Evolutionary conservation across 2,113 vertebrate species (phyloP).

Genomic region (Phalacrocorax pelagicus): DNA sequence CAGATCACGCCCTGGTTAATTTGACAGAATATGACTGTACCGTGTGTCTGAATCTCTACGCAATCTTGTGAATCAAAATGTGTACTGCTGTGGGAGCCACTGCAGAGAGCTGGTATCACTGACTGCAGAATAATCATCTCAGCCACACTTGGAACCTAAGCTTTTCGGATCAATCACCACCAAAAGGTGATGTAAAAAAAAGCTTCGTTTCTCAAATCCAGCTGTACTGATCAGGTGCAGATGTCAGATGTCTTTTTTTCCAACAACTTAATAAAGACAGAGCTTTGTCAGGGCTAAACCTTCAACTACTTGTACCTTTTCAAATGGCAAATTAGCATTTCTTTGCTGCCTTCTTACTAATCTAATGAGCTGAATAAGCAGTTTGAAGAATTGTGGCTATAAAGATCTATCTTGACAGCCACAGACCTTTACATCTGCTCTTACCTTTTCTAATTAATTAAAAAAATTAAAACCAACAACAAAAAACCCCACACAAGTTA

Average conservation of each 20-base stretch:
- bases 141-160: background rate
- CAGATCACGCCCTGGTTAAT: background rate
- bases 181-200: background rate
- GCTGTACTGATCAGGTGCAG: background rate
- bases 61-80: background rate
- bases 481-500: background rate
- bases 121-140: background rate
- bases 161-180: accelerated
- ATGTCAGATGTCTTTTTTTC: background rate
- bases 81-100: background rate
- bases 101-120: background rate
- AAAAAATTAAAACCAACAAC: background rate
- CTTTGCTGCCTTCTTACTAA: background rate
- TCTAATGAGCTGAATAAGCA: background rate
- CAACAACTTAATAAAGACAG: background rate
- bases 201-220: background rate
- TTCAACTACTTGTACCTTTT: background rate
- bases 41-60: background rate
- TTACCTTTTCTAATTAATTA: background rate
- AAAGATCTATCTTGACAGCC: background rate
- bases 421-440: background rate
- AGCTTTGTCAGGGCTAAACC: background rate
- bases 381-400: background rate
- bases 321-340: background rate
- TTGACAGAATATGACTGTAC: background rate